phyloP scores from a whole-genome alignment of 2,888 invertebrate species.

The Ecliptopera silaceata region DNA sequence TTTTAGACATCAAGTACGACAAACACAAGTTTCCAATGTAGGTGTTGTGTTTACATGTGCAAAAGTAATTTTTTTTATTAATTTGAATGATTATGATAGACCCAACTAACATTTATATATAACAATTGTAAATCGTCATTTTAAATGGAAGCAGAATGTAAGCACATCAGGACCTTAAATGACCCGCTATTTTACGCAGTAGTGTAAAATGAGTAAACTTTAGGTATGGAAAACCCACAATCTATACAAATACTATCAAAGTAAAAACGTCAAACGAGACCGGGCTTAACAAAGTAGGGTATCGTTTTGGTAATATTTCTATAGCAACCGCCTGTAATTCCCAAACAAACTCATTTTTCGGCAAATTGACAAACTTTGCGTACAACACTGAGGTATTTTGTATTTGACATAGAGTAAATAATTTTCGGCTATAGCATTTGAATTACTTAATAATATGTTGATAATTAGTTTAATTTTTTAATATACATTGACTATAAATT shows the following conservation, averaged over 20 bases:
- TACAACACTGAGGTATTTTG: slow-evolving; percentile 35
- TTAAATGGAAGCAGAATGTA: too few species aligned
- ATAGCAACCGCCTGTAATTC: slow-evolving; percentile 36
- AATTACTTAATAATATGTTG: not conserved
- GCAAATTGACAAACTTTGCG: slow-evolving; percentile 39
- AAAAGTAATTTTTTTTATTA: too few species aligned
- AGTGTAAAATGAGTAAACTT: too few species aligned
- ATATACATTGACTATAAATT: not conserved
- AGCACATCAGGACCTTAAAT: too few species aligned
- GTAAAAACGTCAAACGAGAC: not conserved
- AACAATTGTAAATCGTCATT: too few species aligned
- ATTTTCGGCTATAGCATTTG: not conserved
- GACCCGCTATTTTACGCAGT: too few species aligned
- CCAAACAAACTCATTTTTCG: slow-evolving; percentile 38
- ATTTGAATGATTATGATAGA: too few species aligned
- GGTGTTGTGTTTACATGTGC: too few species aligned
- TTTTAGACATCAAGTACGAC: too few species aligned
- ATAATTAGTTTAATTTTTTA: not conserved
- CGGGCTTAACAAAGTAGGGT: not conserved
- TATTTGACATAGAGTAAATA: slow-evolving; percentile 12
- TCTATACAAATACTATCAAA: not conserved
- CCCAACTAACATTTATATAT: too few species aligned
- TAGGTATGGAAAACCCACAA: too few species aligned
- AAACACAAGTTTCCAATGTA: too few species aligned
- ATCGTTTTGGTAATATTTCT: slow-evolving; percentile 26